Evolutionary conservation across 2,113 vertebrate genomes (phyloP), one percentile per base, ranked within the genome.

Genomic region (Taxidea taxus): DNA sequence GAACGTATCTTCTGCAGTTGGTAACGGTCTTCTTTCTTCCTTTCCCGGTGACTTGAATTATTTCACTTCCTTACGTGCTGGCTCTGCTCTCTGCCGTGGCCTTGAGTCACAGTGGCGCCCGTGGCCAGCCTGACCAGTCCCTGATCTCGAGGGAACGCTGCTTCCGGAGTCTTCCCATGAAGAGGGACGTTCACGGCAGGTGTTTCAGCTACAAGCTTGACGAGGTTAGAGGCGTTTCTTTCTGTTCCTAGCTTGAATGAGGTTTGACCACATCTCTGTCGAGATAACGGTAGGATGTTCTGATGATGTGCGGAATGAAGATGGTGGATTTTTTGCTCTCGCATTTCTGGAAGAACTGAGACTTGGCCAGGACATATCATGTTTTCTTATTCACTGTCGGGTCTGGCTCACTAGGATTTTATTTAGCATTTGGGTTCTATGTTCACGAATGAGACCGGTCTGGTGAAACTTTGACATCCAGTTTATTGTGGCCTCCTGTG

Each of bases 31-130:
- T 15, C 7, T 31, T 27, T 56, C 56, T 27, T 44, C 51, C 81
- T 39, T 16, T 34, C 21, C 20, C 37, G 7, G 9, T 7, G 6
- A 29, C 54, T 14, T 31, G 2, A 7, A 8, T 0, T 1, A 3
- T 39, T 5, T 16, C 8, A 25, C 21, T 70, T 44, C 34, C 16
- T 4, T 4, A 2, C 1, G 7, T 0, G 0, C n/a, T 25, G n/a
- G 29, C 29, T 51, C 21, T 5, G 1, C 13, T 7, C 23, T 8
- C 60, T 6, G 5, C 0, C 0, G 0, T 3, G 0, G 37, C 2
- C 34, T 4, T 3, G 20, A 29, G 21, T 21, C 3, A 3, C 0
- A 25, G 27, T 4, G 2, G 42, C 5, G 0, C 4, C 0, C 6
- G 25, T 6, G 8, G 75, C 27, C 15, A 13, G 4, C 12, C 20